Conservation (phyloP, 2,888 invertebrate species). For the Noctua comes region DNA sequence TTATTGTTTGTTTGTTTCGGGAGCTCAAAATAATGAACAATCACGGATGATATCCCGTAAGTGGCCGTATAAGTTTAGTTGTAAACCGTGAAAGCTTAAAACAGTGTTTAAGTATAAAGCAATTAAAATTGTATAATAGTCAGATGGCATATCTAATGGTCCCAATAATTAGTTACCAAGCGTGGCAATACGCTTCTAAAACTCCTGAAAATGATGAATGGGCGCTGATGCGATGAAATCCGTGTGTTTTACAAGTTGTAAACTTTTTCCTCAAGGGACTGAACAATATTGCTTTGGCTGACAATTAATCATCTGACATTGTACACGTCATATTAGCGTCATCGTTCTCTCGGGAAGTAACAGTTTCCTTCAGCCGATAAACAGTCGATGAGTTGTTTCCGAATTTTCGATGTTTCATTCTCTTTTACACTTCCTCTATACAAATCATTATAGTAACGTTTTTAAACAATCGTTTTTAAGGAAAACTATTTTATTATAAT, state of each 20-base stretch:
- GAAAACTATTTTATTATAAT: background rate
- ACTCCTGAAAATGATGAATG: slow-evolving; percentile 4
- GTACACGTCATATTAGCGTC: slow-evolving; percentile 5
- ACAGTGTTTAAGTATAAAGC: background rate
- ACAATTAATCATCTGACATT: background rate
- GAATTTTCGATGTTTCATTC: background rate
- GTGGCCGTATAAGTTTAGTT: no score
- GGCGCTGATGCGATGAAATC: background rate
- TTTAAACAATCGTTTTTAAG: background rate
- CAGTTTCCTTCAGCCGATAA: slow-evolving; percentile 1
- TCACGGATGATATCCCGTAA: no score
- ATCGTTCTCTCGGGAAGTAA: background rate
- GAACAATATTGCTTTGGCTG: background rate
- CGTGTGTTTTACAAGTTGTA: background rate
- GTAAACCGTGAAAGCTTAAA: no score
- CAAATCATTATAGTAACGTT: background rate
- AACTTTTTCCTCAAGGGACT: slow-evolving; percentile 16
- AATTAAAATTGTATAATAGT: background rate
- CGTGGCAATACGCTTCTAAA: background rate
- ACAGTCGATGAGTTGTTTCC: background rate
- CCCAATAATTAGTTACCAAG: background rate
- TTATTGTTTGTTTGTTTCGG: no score
- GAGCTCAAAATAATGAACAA: no score
- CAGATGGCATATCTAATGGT: background rate
- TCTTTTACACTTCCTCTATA: background rate